phyloP scores from a whole-genome alignment of 2,797 vertebrate species.

The Anas flavirostris region DNA sequence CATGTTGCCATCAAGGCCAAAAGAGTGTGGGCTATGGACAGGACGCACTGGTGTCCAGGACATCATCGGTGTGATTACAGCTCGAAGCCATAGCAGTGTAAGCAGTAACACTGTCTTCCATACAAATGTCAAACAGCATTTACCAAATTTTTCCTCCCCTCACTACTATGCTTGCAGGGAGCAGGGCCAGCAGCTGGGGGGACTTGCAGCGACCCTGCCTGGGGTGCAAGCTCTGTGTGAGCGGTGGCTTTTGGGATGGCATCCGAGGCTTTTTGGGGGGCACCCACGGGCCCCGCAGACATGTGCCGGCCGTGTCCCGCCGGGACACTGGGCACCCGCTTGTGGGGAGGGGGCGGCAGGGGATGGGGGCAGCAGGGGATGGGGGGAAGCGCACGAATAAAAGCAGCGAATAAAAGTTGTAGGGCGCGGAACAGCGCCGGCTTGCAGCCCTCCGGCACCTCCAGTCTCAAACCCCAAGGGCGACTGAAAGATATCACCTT shows the following conservation, averaged over 20 bases:
- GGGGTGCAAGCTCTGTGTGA: background rate
- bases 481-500: fast-evolving
- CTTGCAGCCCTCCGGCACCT: background rate
- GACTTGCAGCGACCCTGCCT: background rate
- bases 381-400: no score
- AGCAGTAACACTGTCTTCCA: background rate
- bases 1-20: background rate
- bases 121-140: background rate
- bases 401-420: background rate
- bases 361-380: no score
- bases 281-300: background rate
- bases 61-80: background rate
- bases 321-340: background rate
- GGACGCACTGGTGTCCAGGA: background rate
- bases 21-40: background rate
- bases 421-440: fast-evolving
- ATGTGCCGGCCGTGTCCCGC: background rate
- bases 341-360: background rate
- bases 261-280: no score
- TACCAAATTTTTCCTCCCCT: background rate
- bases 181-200: background rate
- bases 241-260: background rate
- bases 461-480: background rate
- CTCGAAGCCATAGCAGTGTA: background rate
- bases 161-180: background rate